Percentiles rank a stretch among this genome's conserved stretches.
phyloP scores from a whole-genome alignment of 2,113 vertebrate genomes.

The Larimichthys crocea region DNA sequence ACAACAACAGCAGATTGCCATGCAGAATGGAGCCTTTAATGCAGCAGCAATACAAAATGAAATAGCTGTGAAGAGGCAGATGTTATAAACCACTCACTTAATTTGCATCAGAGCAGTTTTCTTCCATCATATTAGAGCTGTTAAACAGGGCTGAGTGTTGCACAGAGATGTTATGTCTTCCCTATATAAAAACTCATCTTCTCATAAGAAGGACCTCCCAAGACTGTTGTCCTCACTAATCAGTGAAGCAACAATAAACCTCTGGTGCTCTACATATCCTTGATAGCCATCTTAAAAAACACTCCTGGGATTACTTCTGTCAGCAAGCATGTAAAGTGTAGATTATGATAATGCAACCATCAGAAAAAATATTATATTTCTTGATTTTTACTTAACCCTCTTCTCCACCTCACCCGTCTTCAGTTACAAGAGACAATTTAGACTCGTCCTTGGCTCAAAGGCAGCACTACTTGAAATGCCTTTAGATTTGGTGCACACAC shows the following conservation, averaged over 20 bases:
- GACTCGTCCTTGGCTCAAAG: conserved; percentile 84
- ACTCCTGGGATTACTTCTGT: conserved; percentile 63
- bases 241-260: conserved; percentile 72
- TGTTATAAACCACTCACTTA: conserved; percentile 72
- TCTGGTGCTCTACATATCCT: conserved; percentile 56
- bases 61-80: conserved; percentile 74
- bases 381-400: conserved; percentile 77
- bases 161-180: conserved; percentile 58
- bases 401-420: conserved; percentile 64
- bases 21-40: conserved; percentile 73
- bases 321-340: conserved; percentile 65
- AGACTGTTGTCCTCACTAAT: conserved; percentile 71
- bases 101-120: conserved; percentile 74
- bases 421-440: conserved; percentile 81
- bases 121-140: conserved; percentile 73
- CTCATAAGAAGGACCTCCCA: conserved; percentile 62
- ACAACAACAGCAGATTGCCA: conserved; percentile 63
- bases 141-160: conserved; percentile 69
- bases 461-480: conserved; percentile 81
- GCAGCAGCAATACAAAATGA: conserved; percentile 63
- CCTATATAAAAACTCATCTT: conserved; percentile 70
- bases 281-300: conserved; percentile 63
- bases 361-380: conserved; percentile 66
- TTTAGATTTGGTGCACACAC: conserved; percentile 83
- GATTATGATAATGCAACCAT: conserved; percentile 70